phyloP scores from a whole-genome alignment of 2,888 invertebrate species.

The Sinelater perroti region DNA sequence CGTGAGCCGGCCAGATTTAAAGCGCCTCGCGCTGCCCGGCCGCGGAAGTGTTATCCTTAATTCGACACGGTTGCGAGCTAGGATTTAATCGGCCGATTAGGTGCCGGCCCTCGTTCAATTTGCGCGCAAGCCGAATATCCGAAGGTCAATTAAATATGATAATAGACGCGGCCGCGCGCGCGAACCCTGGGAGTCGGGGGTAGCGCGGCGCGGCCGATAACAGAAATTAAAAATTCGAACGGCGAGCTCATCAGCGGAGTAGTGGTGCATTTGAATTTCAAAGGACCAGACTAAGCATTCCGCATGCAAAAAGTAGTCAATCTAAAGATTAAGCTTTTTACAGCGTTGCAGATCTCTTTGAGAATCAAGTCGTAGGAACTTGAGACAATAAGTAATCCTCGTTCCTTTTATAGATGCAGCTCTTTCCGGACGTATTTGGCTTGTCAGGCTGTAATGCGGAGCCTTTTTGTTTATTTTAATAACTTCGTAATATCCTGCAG shows the following conservation, averaged over 20 bases:
- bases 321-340: slow-evolving; percentile 35
- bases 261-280: slow-evolving; percentile 35
- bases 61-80: not conserved
- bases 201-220: slow-evolving; percentile 15
- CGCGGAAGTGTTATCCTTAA: slow-evolving; percentile 11
- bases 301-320: slow-evolving; percentile 36
- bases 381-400: slow-evolving; percentile 33
- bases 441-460: slow-evolving; percentile 14
- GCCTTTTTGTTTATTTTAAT: slow-evolving; percentile 6
- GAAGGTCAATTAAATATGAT: not conserved
- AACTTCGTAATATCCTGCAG: too few relatives aligned
- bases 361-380: slow-evolving; percentile 32
- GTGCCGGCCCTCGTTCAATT: not conserved
- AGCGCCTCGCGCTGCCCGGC: not conserved
- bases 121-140: not conserved
- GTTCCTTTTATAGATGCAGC: slow-evolving; percentile 24
- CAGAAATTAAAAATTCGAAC: slow-evolving; percentile 25
- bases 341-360: slow-evolving; percentile 30
- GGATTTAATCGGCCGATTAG: slow-evolving; percentile 8
- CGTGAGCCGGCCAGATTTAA: slow-evolving; percentile 17
- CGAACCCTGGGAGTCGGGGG: too few relatives aligned
- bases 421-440: slow-evolving; percentile 24
- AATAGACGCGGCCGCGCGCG: too few relatives aligned
- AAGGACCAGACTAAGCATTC: slow-evolving; percentile 28
- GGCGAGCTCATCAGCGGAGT: slow-evolving; percentile 31